Conservation (phyloP, 2,797 vertebrate genomes). For the Syngnathus acus region DNA sequence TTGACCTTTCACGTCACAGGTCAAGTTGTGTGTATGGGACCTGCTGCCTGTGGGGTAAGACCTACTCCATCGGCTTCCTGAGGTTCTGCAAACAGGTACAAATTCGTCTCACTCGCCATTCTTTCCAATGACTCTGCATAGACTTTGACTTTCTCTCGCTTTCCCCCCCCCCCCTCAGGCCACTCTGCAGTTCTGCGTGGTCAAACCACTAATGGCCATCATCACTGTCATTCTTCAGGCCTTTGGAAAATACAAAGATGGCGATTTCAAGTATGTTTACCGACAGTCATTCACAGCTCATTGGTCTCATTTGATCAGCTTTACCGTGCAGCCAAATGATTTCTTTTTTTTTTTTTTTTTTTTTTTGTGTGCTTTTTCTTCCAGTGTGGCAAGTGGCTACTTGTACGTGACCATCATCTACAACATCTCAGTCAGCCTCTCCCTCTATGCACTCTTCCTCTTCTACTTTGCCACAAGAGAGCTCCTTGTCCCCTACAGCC, state of each 20-base stretch:
- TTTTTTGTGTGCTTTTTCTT: slow-evolving; percentile 9
- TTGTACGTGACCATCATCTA: slow-evolving; percentile 95
- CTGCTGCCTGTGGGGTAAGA: slow-evolving; percentile 95
- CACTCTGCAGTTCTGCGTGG: slow-evolving; percentile 98
- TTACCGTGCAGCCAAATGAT: neutral
- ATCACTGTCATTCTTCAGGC: slow-evolving; percentile 94
- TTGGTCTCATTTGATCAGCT: neutral
- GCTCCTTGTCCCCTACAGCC: slow-evolving; percentile 92
- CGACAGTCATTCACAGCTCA: neutral
- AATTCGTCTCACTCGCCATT: neutral
- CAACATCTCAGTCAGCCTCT: slow-evolving; percentile 96
- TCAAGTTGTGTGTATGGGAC: slow-evolving; percentile 96
- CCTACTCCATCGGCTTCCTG: slow-evolving; percentile 95
- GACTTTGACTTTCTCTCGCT: neutral
- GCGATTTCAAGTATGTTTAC: slow-evolving; percentile 88
- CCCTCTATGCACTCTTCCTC: slow-evolving; percentile 95
- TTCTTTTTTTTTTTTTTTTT: no score
- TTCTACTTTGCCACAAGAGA: slow-evolving; percentile 96
- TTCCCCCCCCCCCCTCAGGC: slow-evolving; percentile 63
- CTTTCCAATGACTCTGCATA: neutral
- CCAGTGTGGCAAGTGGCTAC: slow-evolving; percentile 90
- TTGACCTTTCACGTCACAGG: slow-evolving; percentile 51
- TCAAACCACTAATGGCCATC: slow-evolving; percentile 95
- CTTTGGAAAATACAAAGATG: slow-evolving; percentile 92
- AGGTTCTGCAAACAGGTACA: slow-evolving; percentile 90